A percentile compares a stretch with the other conserved stretches of the same genome.
Conservation (phyloP, 2,888 invertebrate genomes). For the Iphiclides podalirius region DNA sequence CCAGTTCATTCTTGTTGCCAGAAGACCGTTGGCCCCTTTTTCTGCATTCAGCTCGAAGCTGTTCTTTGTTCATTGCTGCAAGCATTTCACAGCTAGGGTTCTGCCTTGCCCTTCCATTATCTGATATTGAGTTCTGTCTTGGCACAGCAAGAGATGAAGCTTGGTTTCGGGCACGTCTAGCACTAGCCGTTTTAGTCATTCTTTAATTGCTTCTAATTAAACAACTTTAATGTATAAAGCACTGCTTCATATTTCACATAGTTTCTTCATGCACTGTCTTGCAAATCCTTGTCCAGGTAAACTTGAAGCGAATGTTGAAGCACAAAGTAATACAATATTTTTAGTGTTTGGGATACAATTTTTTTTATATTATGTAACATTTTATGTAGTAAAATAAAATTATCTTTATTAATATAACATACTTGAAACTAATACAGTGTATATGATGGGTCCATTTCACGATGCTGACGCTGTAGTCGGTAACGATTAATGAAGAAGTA, state of each 20-base stretch:
- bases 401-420: no score
- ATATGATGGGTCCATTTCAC: background rate
- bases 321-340: constrained; percentile 20
- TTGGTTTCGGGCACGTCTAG: constrained; percentile 69
- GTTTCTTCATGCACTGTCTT: constrained; percentile 14
- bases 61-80: constrained; percentile 83
- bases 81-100: constrained; percentile 73
- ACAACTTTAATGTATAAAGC: constrained; percentile 26
- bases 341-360: constrained; percentile 7
- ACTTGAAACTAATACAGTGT: background rate
- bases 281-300: constrained; percentile 12
- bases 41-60: constrained; percentile 84
- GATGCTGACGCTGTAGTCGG: background rate
- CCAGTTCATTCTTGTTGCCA: constrained; percentile 86
- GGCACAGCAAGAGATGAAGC: constrained; percentile 62
- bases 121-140: constrained; percentile 65
- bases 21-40: constrained; percentile 84
- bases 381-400: constrained; percentile 6
- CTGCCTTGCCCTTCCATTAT: constrained; percentile 66
- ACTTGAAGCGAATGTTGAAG: constrained; percentile 20
- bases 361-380: constrained; percentile 3
- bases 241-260: constrained; percentile 22
- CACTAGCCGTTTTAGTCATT: constrained; percentile 58
- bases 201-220: constrained; percentile 34
- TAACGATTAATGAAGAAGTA: background rate